Conservation (phyloP, 2,888 invertebrate species). For the Hirudinaria manillensis region DNA sequence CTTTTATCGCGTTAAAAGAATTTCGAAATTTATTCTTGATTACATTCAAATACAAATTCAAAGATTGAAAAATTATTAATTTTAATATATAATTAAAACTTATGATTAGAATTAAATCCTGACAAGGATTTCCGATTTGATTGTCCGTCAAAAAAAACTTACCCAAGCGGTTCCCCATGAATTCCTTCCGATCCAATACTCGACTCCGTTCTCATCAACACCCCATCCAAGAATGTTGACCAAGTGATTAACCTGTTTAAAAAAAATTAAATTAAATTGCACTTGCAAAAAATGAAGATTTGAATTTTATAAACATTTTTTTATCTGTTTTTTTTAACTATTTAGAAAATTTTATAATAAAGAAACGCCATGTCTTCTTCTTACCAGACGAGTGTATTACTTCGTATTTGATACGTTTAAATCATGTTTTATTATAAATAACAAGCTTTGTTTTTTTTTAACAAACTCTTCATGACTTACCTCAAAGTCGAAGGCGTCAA, state of each 20-base stretch:
- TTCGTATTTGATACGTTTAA: too few relatives aligned
- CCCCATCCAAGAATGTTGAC: slow-evolving; percentile 57
- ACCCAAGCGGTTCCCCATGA: slow-evolving; percentile 58
- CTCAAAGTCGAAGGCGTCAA: neutral
- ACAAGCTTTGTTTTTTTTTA: too few relatives aligned
- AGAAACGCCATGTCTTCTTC: too few relatives aligned
- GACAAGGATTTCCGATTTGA: too few relatives aligned
- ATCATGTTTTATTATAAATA: too few relatives aligned
- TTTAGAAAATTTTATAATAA: neutral
- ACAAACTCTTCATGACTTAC: slow-evolving; percentile 34
- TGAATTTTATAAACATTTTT: neutral
- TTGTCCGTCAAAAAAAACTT: slow-evolving; percentile 19
- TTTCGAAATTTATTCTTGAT: neutral
- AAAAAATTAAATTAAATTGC: neutral
- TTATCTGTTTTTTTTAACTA: neutral
- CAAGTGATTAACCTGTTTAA: slow-evolving; percentile 54
- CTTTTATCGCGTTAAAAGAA: too few relatives aligned
- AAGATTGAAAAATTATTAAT: too few relatives aligned
- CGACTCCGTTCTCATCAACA: slow-evolving; percentile 51
- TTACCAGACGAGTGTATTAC: too few relatives aligned
- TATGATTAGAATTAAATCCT: too few relatives aligned
- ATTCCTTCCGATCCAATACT: slow-evolving; percentile 57
- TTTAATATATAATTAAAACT: too few relatives aligned
- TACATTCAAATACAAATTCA: neutral
- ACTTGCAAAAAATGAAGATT: too few relatives aligned